phyloP scores from a whole-genome alignment of 2,888 invertebrate species.

The Notocelia uddmanniana region DNA sequence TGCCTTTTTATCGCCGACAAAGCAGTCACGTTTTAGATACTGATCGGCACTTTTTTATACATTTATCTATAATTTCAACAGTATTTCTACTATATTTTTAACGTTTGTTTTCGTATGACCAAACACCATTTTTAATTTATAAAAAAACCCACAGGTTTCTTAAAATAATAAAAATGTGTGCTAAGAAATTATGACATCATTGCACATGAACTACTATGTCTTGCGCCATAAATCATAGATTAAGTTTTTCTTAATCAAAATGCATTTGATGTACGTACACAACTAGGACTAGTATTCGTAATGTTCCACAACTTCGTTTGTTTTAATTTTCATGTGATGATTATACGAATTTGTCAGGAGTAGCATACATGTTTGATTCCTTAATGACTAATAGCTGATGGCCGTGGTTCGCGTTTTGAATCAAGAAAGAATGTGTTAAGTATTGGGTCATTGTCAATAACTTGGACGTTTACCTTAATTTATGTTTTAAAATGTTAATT shows the following conservation, averaged over 20 bases:
- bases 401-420: too few species aligned
- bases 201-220: neutral
- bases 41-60: slow-evolving; percentile 3
- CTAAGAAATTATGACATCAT: neutral
- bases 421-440: too few species aligned
- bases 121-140: neutral
- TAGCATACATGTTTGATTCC: too few species aligned
- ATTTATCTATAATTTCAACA: slow-evolving; percentile 33
- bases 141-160: neutral
- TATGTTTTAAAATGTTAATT: neutral
- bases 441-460: too few species aligned
- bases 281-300: neutral
- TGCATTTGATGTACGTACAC: too few species aligned
- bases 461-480: too few species aligned
- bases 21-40: slow-evolving; percentile 41
- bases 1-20: slow-evolving; percentile 20
- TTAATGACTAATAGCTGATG: too few species aligned
- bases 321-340: neutral
- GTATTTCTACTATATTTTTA: slow-evolving; percentile 9
- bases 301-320: neutral
- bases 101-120: neutral
- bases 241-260: too few species aligned
- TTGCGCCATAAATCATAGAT: neutral
- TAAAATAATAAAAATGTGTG: neutral
- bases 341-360: neutral